These are phyloP conservation scores for Lytechinus variegatus DNA, from an alignment of 35 echinoderm and acorn worm species.

Conservation along the genomic window DNA sequence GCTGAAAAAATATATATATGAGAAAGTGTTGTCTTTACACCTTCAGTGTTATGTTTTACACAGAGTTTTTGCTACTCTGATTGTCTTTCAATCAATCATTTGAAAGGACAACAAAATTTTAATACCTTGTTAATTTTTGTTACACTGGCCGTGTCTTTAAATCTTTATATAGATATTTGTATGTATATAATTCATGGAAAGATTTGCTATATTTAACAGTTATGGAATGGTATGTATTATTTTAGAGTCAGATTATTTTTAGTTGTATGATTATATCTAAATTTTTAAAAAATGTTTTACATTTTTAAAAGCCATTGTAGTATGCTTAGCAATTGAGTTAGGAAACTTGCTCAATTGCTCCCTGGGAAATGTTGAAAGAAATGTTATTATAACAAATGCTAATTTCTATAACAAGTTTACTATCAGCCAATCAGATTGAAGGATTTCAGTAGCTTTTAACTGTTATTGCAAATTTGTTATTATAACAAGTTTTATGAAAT, in stretches of 20 bases:
- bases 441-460: no score
- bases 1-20: not conserved
- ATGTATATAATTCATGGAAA: not conserved
- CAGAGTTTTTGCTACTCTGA: not conserved
- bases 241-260: not conserved
- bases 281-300: not conserved
- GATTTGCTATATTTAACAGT: not conserved
- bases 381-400: no score
- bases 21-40: not conserved
- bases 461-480: no score
- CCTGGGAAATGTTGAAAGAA: no score
- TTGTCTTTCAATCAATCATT: not conserved
- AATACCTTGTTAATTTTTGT: not conserved
- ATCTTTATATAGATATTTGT: not conserved
- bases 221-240: not conserved
- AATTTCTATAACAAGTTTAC: no score
- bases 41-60: not conserved
- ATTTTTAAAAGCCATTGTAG: not conserved
- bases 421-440: no score
- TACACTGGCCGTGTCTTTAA: no score
- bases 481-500: no score
- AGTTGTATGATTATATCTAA: not conserved
- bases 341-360: no score
- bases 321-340: no score
- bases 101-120: not conserved